Conservation (phyloP, 2,888 invertebrate genomes). For the Caenorhabditis wallacei region DNA sequence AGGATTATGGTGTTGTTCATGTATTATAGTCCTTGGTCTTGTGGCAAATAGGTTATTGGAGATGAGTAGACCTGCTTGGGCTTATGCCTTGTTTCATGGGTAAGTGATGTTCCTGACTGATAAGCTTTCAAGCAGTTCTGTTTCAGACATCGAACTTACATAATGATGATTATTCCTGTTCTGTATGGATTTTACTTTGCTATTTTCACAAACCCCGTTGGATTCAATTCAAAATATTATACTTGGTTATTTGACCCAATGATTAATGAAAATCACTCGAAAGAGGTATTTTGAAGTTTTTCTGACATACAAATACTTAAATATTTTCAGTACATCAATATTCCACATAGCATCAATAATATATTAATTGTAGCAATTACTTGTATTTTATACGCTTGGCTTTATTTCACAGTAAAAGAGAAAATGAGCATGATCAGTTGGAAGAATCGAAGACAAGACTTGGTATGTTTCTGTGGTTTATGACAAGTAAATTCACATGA, state of each 20-base stretch:
- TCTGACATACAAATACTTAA: neutral
- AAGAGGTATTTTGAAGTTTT: neutral
- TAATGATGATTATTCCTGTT: conserved; percentile 13
- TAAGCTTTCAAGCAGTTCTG: too few species aligned
- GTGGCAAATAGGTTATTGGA: conserved; percentile 37
- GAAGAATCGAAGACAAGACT: conserved; percentile 22
- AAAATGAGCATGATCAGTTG: conserved; percentile 34
- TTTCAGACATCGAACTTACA: conserved; percentile 21
- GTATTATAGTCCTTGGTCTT: conserved; percentile 15
- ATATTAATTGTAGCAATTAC: conserved; percentile 34
- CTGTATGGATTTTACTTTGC: conserved; percentile 25
- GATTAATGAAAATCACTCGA: conserved; percentile 7
- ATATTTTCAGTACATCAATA: conserved; percentile 23
- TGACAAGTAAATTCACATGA: neutral
- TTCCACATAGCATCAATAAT: conserved; percentile 41
- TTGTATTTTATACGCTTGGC: conserved; percentile 22
- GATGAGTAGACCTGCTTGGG: conserved; percentile 8
- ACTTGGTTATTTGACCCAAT: conserved; percentile 43
- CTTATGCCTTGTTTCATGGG: conserved; percentile 22
- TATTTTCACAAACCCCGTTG: conserved; percentile 23
- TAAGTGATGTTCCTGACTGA: neutral
- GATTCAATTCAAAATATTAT: conserved; percentile 35
- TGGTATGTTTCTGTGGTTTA: neutral
- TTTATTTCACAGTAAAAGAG: conserved; percentile 22
- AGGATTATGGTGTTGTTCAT: conserved; percentile 45